Conservation (phyloP, 2,113 vertebrate species). For the Oncorhynchus kisutch region DNA sequence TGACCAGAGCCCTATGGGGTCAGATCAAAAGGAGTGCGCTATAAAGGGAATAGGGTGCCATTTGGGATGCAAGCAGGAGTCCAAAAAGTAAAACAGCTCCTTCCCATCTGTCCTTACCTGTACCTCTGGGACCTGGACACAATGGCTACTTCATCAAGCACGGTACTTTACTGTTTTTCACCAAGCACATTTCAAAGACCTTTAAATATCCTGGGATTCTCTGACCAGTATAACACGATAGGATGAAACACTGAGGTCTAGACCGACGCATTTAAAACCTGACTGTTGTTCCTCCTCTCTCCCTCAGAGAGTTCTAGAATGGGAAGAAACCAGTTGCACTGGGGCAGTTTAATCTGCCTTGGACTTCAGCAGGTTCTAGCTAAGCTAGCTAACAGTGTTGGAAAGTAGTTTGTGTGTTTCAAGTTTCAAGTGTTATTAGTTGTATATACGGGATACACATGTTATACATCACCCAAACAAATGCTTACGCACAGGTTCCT, state of each 20-base stretch:
- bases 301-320: conserved; percentile 41
- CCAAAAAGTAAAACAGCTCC: conserved; percentile 27
- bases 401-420: conserved; percentile 16
- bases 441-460: too few species aligned
- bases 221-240: conserved; percentile 17
- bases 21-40: too few species aligned
- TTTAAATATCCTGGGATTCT: conserved; percentile 4
- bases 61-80: background rate
- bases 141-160: conserved; percentile 14
- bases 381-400: conserved; percentile 6
- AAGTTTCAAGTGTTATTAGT: too few species aligned
- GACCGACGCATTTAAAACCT: conserved; percentile 9
- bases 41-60: too few species aligned
- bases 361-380: too few species aligned
- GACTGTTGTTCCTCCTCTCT: conserved; percentile 12
- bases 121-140: conserved; percentile 14
- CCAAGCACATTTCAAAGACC: background rate
- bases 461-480: too few species aligned
- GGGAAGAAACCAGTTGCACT: background rate
- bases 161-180: conserved; percentile 13
- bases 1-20: too few species aligned
- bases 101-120: conserved; percentile 44
- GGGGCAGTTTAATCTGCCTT: background rate
- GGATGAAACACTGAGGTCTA: conserved; percentile 30
- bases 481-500: too few species aligned